Evolutionary conservation across 2,888 invertebrate genomes (phyloP).

Genomic region (Resseliella maxima): DNA sequence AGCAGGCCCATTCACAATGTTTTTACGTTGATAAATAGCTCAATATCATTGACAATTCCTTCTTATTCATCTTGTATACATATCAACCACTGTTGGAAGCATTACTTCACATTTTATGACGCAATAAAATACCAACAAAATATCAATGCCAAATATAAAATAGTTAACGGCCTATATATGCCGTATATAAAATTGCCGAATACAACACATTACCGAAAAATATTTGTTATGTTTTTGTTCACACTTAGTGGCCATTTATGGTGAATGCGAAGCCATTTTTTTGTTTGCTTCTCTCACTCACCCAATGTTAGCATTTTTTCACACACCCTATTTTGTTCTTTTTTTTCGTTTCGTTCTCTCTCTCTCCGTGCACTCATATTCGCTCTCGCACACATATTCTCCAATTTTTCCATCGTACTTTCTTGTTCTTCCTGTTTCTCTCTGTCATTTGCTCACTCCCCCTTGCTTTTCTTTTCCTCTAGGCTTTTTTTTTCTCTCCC

Average conservation of each 20-base stretch:
- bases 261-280: neutral
- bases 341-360: too few species aligned
- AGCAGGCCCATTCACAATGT: neutral
- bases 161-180: neutral
- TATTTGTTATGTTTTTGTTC: slow-evolving; percentile 34
- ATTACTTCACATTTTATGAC: slow-evolving; percentile 22
- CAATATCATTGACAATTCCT: slow-evolving; percentile 11
- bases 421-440: too few species aligned
- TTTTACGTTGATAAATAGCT: slow-evolving; percentile 30
- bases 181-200: neutral
- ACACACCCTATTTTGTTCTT: too few species aligned
- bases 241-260: neutral
- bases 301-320: too few species aligned
- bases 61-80: neutral
- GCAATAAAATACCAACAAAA: neutral
- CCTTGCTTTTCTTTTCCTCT: too few species aligned
- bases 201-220: neutral
- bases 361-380: too few species aligned
- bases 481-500: too few species aligned
- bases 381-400: too few species aligned
- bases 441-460: too few species aligned
- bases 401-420: too few species aligned
- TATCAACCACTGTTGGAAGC: neutral
- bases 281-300: too few species aligned
- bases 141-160: neutral